Conservation (phyloP, 2,113 vertebrate genomes). For the Cariama cristata region DNA sequence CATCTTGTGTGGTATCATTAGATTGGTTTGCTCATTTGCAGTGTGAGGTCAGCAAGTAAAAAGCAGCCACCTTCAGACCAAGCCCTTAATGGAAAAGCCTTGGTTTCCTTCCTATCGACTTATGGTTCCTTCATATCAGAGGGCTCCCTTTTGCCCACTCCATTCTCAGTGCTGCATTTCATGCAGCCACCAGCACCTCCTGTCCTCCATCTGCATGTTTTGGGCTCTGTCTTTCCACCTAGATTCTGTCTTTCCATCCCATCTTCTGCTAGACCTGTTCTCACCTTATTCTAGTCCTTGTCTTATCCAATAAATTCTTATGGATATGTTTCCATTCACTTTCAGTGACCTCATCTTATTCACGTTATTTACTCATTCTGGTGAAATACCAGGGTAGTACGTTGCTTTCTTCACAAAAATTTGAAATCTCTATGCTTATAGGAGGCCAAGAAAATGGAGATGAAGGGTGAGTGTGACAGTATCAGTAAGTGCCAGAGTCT, state of each 20-base stretch:
- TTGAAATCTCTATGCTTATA: not conserved
- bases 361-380: not conserved
- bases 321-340: not conserved
- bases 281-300: not conserved
- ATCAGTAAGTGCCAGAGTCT: not conserved
- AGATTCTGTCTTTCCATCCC: not conserved
- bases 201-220: not conserved
- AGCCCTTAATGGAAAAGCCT: not conserved
- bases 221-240: not conserved
- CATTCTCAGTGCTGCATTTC: too few species aligned
- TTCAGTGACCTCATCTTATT: not conserved
- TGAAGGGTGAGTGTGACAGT: not conserved
- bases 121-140: not conserved
- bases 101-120: not conserved
- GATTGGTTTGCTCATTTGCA: not conserved
- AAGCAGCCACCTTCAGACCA: constrained; percentile 1
- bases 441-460: not conserved
- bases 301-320: not conserved
- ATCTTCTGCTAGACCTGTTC: rapidly evolving
- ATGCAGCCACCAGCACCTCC: not conserved
- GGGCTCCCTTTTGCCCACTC: not conserved
- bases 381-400: not conserved
- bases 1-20: constrained; percentile 2
- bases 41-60: not conserved
- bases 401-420: not conserved